Evolutionary conservation across 92 coral and sea anemone species (phyloP).

Genomic region (Desmophyllum pertusum): DNA sequence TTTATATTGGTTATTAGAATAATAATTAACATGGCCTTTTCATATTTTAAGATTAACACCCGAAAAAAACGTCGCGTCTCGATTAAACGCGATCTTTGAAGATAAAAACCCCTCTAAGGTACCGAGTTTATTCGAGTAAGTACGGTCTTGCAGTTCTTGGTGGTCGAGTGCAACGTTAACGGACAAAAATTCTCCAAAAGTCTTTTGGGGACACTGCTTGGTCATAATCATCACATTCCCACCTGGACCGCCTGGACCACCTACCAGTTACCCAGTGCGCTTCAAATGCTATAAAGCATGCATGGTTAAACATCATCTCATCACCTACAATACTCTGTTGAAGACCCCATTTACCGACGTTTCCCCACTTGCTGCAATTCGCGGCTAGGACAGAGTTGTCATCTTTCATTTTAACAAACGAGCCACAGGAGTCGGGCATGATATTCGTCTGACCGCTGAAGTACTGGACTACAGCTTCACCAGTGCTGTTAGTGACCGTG

Average conservation of each 20-base stretch:
- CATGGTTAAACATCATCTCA: not conserved
- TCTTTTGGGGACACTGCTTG: not conserved
- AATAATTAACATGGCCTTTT: too few relatives aligned
- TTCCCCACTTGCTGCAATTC: not conserved
- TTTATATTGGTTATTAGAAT: too few relatives aligned
- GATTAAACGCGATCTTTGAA: too few relatives aligned
- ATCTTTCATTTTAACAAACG: not conserved
- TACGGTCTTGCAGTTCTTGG: too few relatives aligned
- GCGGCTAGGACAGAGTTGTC: not conserved
- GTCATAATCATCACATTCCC: not conserved
- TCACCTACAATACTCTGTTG: not conserved
- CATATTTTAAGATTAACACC: too few relatives aligned
- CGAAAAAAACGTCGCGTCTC: too few relatives aligned
- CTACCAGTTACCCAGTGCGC: not conserved
- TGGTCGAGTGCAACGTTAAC: not conserved
- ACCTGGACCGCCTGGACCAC: not conserved
- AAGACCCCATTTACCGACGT: not conserved
- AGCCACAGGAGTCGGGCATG: conserved; percentile 18
- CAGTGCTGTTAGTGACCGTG: conserved; percentile 24
- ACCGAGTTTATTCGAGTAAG: too few relatives aligned
- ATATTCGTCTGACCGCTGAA: conserved; percentile 28
- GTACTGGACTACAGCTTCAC: conserved; percentile 35
- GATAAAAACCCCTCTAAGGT: too few relatives aligned
- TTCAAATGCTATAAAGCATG: not conserved
- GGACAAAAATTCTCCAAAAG: not conserved